Percentiles rank a stretch among this genome's conserved stretches.
Evolutionary conservation across 37 sponge, comb jelly and placozoan species (phyloP).

Genomic region (Axinella damicornis): DNA sequence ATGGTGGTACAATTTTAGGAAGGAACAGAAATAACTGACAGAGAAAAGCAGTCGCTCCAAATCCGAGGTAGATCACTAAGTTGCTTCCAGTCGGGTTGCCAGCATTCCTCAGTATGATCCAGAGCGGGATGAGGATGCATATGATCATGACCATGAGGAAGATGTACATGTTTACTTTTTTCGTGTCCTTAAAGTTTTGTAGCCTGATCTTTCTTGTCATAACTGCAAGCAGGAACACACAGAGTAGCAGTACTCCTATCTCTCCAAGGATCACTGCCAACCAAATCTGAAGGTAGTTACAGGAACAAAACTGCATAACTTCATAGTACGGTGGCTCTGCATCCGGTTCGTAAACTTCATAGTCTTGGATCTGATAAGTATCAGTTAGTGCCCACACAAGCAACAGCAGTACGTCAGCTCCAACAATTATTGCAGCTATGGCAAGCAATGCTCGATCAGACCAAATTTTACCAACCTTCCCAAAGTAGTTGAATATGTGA

Average conservation of each 20-base stretch:
- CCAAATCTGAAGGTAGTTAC: background rate
- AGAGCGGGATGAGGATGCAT: background rate
- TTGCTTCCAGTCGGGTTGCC: background rate
- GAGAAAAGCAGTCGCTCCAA: background rate
- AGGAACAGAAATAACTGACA: background rate
- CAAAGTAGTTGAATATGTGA: constrained; percentile 18
- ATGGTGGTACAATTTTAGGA: background rate
- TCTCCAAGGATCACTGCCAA: no score
- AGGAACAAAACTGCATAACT: background rate
- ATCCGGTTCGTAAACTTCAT: background rate
- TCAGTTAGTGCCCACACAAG: background rate
- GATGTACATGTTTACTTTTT: constrained; percentile 16
- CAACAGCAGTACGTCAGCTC: background rate
- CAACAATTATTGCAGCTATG: background rate
- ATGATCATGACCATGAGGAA: background rate
- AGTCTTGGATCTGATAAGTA: background rate
- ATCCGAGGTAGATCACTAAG: no score
- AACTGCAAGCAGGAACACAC: background rate
- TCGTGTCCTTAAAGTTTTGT: constrained; percentile 29
- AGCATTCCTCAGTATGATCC: background rate
- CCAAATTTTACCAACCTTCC: constrained; percentile 4
- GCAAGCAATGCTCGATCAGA: background rate
- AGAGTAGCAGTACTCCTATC: no score
- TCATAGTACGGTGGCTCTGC: background rate
- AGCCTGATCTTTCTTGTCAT: constrained; percentile 24